Percentiles rank a stretch among this genome's conserved stretches.
Evolutionary conservation across 2,113 vertebrate genomes (phyloP).

Genomic region (Engraulis encrasicolus): DNA sequence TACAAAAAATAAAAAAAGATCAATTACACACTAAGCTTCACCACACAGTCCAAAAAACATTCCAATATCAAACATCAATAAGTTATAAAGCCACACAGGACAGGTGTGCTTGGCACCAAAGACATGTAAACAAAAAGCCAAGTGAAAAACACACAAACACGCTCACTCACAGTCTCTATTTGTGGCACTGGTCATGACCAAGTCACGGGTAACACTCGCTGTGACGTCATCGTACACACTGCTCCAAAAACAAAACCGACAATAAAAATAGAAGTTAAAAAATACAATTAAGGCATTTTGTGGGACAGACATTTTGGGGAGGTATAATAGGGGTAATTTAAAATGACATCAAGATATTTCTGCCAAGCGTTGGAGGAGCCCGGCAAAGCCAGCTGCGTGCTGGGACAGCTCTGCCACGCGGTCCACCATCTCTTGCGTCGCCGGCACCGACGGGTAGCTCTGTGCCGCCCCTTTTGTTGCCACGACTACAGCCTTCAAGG

Average conservation of each 20-base stretch:
- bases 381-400: slow-evolving; percentile 83
- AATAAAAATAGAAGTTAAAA: slow-evolving; percentile 52
- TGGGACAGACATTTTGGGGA: slow-evolving; percentile 41
- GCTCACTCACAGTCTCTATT: slow-evolving; percentile 43
- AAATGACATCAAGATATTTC: slow-evolving; percentile 74
- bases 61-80: slow-evolving; percentile 63
- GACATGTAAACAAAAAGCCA: slow-evolving; percentile 37
- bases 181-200: slow-evolving; percentile 33
- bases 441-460: slow-evolving; percentile 83
- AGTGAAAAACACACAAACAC: slow-evolving; percentile 48
- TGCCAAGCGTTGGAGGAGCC: slow-evolving; percentile 79
- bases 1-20: not conserved
- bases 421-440: slow-evolving; percentile 84
- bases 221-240: slow-evolving; percentile 38
- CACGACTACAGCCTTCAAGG: slow-evolving; percentile 83
- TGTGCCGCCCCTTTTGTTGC: slow-evolving; percentile 87
- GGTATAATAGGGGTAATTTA: slow-evolving; percentile 46
- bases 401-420: slow-evolving; percentile 84
- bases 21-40: slow-evolving; percentile 57
- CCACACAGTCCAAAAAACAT: slow-evolving; percentile 36
- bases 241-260: slow-evolving; percentile 42
- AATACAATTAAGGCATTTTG: slow-evolving; percentile 72
- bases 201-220: slow-evolving; percentile 35
- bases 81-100: slow-evolving; percentile 69
- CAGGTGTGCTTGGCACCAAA: slow-evolving; percentile 65